Base-by-base conservation (phyloP, 2,113 vertebrate species). In the Tichodroma muraria region DNA sequence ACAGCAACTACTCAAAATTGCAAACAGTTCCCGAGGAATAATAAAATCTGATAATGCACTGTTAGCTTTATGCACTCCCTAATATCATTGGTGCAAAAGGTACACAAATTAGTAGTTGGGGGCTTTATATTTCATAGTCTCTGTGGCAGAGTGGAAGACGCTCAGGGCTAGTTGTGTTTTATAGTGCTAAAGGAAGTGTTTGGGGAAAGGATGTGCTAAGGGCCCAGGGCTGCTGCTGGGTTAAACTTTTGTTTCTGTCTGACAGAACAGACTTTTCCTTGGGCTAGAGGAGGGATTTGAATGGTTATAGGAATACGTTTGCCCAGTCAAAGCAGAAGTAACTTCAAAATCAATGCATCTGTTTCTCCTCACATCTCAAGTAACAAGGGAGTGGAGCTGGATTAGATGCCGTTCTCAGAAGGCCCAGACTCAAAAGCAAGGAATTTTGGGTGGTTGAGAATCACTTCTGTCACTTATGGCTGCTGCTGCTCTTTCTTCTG, bases 1-100 rank as follows among this genome's bases (percentile, higher is more conserved):
- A 82, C 75, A 95, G 75, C 56, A 96, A 96, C 52, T 86, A 89
- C 95, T 93, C 94, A 93, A 91, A 95, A 94, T 71, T 90, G 53
- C 50, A 85, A 95, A 95, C 18, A 77, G 42, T 38, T 50, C 47
- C 82, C 6, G 30, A 95, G 72, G 64, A 86, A 47, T 78, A 76
- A 77, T 90, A 88, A 71, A 94, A 70, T 21, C 63, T 73, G 63
- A 40, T 86, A 65, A 77, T 52, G 47, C 37, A 35, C 4, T 54
- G 23, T 69, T 92, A 44, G 77, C 95, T 92, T 91, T 77, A 65
- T 63, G 53, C 37, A 35, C 15, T 75, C 30, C 5, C 15, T 38
- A 59, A 69, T 75, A 78, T 73, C 57, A 60, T 3, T 57, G 33
- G 63, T 72, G 33, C 42, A 63, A 70, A 66, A n/a, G 52, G 27